phyloP scores from a whole-genome alignment of 2,113 vertebrate genomes.

The Fregetta grallaria region DNA sequence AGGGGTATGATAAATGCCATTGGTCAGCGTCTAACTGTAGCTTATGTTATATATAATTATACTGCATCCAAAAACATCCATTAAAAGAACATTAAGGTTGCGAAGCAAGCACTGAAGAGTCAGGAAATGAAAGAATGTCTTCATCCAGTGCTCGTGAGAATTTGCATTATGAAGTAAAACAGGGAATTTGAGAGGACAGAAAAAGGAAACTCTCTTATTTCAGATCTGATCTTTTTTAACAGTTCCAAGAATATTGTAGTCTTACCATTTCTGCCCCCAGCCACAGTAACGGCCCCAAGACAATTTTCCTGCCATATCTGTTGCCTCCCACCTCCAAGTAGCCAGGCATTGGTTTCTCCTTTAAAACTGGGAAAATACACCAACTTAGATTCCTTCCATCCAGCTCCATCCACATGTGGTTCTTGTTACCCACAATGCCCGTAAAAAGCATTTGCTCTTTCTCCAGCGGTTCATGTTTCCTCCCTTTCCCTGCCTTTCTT shows the following conservation, averaged over 20 bases:
- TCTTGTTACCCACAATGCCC: constrained; percentile 20
- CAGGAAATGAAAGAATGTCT: background rate
- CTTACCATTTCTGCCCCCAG: background rate
- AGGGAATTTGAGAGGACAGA: background rate
- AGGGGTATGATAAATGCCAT: background rate
- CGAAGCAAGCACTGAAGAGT: background rate
- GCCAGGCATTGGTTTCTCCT: background rate
- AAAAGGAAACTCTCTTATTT: background rate
- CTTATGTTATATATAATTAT: background rate
- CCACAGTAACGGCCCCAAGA: background rate
- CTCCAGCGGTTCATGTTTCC: constrained; percentile 21
- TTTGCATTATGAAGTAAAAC: background rate
- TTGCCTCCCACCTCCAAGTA: background rate
- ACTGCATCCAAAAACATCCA: background rate
- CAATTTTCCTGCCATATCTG: background rate
- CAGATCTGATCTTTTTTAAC: background rate
- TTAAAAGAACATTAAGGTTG: background rate
- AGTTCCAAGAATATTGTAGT: background rate
- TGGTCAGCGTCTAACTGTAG: background rate
- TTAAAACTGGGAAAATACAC: background rate
- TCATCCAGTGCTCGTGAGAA: background rate
- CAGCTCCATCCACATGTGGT: constrained; percentile 40
- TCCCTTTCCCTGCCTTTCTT: background rate
- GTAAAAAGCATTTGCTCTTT: background rate
- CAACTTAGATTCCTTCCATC: background rate